Base-by-base conservation (phyloP, 2,113 vertebrate species). In the Desmodus rotundus region DNA sequence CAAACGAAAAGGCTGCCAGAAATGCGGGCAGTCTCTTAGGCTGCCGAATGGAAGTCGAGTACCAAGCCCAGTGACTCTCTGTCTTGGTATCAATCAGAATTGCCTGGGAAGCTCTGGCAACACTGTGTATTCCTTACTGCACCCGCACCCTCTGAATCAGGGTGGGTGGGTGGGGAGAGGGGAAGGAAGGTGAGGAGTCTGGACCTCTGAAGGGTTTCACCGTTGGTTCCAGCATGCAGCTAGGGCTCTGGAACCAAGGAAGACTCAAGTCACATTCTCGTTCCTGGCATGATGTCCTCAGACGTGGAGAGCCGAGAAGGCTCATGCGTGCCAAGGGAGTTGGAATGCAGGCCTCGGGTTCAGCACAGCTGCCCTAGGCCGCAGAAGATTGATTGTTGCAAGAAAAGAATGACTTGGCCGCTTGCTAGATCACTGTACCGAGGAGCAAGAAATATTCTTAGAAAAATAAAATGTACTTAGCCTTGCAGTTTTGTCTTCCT, bases 1-100 rank as follows among this genome's bases (percentile, higher is more conserved):
- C 95, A 86, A 90, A 73, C 15, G 81, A 92, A 84, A 97, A 81
- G 87, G 65, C 81, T 95, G 90, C 95, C 95, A 93, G 89, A 83
- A 80, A 95, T 70, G 22, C 5, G 1, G 92, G 93, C 50, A n/a
- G 73, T 83, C 78, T 61, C 83, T 52, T 31, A 47, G 72, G 87
- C 82, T 85, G 90, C 76, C 7, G 31, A 47, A 70, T n/a, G 72
- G 41, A 87, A 76, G 96, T 61, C 0, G 9, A 73, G n/a, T 28
- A 45, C 68, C 22, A 9, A 87, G 87, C 41, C 74, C 72, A 45
- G 67, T 50, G 84, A 54, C 52, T 70, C 80, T 95, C 56, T 76
- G 58, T 87, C 88, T 84, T 89, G 28, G 5, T 76, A 24, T 77
- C 81, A 73, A 26, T 33, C 84, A 87, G 84, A 72, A 65, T 56